These are phyloP conservation scores for Drosophila subobscura DNA, from an alignment of 1,140 invertebrate genomes.

Conservation along the genomic window DNA sequence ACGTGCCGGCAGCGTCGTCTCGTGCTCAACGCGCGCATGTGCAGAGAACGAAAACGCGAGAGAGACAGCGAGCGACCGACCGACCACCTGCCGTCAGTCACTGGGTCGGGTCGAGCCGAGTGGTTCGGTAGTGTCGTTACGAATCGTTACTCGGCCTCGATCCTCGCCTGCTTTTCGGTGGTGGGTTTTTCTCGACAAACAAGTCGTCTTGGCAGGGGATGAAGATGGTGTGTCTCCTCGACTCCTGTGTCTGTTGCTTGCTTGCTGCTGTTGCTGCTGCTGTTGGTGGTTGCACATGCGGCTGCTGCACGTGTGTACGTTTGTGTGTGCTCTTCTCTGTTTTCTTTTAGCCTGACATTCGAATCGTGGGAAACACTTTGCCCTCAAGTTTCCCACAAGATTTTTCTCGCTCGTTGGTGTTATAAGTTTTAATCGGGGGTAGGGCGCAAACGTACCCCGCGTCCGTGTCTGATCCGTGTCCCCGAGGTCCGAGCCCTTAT, in stretches of 20 bases:
- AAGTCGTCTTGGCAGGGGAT: constrained; percentile 76
- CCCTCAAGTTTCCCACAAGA: constrained; percentile 83
- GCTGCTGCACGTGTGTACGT: constrained; percentile 41
- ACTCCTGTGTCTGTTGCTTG: too few species aligned
- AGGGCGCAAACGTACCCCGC: constrained; percentile 41
- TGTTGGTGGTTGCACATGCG: constrained; percentile 68
- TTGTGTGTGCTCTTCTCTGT: constrained; percentile 63
- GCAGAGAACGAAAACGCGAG: constrained; percentile 8
- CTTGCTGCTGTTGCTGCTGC: too few species aligned
- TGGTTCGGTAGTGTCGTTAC: constrained; percentile 8
- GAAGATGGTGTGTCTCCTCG: constrained; percentile 44
- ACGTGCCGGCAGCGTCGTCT: constrained; percentile 73
- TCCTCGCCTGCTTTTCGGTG: constrained; percentile 60
- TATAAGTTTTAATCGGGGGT: constrained; percentile 82
- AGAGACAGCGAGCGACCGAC: constrained; percentile 8
- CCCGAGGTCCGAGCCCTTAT: constrained; percentile 59
- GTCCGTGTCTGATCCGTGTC: constrained; percentile 19
- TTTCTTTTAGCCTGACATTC: constrained; percentile 79
- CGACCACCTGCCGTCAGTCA: constrained; percentile 71
- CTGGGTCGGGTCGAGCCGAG: constrained; percentile 29
- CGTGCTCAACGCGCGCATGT: constrained; percentile 66
- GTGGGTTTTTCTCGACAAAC: constrained; percentile 76
- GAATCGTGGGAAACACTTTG: constrained; percentile 84
- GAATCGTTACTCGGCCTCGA: constrained; percentile 27
- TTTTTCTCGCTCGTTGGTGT: constrained; percentile 83